These are phyloP conservation scores for Elanus axillaris DNA, from an alignment of 2,113 vertebrate genomes.

Conservation along the genomic window DNA sequence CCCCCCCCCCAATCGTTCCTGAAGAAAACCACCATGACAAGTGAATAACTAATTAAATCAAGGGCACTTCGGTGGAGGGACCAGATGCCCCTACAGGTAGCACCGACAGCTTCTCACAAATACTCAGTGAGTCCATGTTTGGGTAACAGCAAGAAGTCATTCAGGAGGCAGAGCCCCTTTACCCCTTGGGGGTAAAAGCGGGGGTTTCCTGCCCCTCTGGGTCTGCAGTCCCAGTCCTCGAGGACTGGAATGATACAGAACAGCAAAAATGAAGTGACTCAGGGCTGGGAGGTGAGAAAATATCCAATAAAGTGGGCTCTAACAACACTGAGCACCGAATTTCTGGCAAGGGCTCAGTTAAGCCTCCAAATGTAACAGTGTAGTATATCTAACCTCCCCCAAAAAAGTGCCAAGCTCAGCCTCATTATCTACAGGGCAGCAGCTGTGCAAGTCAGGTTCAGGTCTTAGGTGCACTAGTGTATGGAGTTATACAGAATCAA, in stretches of 20 bases:
- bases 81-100: fast-evolving
- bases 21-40: background rate
- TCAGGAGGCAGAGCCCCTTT: background rate
- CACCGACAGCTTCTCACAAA: background rate
- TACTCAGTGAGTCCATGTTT: background rate
- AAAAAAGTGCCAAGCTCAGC: background rate
- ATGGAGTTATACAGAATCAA: background rate
- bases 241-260: background rate
- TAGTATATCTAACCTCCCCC: background rate
- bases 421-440: background rate
- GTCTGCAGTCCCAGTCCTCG: background rate
- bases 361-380: background rate
- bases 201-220: background rate
- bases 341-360: background rate
- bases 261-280: background rate
- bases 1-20: background rate
- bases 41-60: background rate
- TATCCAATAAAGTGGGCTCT: background rate
- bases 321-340: background rate
- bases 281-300: background rate
- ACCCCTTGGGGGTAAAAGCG: too few relatives aligned
- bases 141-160: background rate
- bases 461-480: background rate
- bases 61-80: background rate
- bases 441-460: background rate